Conservation (phyloP, 2,797 vertebrate genomes). For the Coluber constrictor region DNA sequence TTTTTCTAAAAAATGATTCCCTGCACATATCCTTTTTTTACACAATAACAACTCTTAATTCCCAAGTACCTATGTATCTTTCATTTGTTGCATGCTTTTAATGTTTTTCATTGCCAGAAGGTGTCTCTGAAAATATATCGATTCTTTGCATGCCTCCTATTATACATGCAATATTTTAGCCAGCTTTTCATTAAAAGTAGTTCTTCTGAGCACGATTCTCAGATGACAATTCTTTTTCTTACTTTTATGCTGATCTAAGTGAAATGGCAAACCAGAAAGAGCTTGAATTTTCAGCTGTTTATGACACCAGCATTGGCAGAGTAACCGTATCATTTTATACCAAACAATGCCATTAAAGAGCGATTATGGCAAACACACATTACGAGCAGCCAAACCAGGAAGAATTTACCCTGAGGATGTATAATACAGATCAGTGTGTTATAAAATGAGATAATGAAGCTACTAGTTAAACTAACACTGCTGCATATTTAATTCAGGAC, state of each 20-base stretch:
- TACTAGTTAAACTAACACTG: not conserved
- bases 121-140: not conserved
- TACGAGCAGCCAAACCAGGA: not conserved
- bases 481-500: not conserved
- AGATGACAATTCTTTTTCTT: not conserved
- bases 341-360: not conserved
- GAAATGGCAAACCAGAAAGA: not conserved
- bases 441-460: not conserved
- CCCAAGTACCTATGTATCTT: not conserved
- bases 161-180: not conserved
- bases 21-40: not conserved
- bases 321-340: constrained; percentile 23
- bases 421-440: not conserved
- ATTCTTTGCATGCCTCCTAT: not conserved
- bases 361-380: not conserved
- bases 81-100: not conserved
- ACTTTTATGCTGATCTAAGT: constrained; percentile 2
- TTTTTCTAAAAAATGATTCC: not conserved
- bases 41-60: constrained; percentile 11
- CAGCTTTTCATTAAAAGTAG: not conserved
- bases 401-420: not conserved
- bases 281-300: constrained; percentile 17
- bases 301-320: constrained; percentile 17
- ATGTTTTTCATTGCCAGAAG: not conserved
- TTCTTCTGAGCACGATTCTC: not conserved